These are phyloP conservation scores for Neolamprologus kungweensis DNA, from an alignment of 2,113 vertebrate genomes.

Conservation along the genomic window DNA sequence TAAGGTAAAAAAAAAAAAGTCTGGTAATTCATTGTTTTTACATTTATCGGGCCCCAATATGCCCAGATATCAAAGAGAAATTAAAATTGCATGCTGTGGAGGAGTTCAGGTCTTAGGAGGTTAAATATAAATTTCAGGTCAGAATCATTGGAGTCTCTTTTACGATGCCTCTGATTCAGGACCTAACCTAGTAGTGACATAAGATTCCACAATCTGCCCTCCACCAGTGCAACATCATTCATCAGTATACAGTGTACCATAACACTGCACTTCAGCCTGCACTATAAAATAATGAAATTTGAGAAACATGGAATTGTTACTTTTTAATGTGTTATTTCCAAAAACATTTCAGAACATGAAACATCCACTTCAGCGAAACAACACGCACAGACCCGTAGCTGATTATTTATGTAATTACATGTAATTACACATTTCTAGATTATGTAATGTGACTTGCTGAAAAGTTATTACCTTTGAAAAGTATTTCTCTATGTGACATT, in stretches of 20 bases:
- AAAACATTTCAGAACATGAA: not conserved
- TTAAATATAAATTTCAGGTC: not conserved
- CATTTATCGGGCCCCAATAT: not conserved
- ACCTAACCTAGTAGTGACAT: not conserved
- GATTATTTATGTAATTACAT: not conserved
- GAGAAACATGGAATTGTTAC: not conserved
- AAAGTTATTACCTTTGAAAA: not conserved
- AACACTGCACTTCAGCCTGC: not conserved
- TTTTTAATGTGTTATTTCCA: not conserved
- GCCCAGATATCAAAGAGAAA: not conserved
- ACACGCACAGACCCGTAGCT: rapidly evolving
- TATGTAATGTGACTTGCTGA: not conserved
- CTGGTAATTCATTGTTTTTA: not conserved
- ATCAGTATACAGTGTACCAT: not conserved
- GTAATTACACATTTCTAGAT: not conserved
- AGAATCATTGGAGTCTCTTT: not conserved
- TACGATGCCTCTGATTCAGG: not conserved
- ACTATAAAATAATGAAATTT: not conserved
- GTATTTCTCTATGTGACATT: not conserved
- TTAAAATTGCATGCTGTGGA: not conserved
- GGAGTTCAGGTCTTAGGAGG: not conserved
- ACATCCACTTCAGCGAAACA: not conserved
- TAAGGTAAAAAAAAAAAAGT: not conserved
- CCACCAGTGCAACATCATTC: not conserved
- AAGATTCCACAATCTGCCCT: not conserved